Base-by-base conservation (phyloP, 2,113 vertebrate genomes). In the Oostethus manadensis region DNA sequence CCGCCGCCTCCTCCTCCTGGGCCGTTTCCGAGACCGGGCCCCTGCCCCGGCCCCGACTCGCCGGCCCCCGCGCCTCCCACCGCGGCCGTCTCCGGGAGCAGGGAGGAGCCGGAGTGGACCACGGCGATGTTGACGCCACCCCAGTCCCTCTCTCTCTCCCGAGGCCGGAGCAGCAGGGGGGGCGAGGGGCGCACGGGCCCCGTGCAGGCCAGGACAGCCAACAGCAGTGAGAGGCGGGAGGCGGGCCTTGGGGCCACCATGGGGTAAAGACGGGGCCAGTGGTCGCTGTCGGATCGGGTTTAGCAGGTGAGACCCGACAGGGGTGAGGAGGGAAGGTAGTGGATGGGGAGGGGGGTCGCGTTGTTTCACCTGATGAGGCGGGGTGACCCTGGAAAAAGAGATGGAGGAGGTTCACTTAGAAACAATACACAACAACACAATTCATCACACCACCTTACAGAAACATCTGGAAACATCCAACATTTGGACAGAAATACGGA, bases 141-240 rank as follows among this genome's bases (percentile, higher is more conserved):
- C 68, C 87, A 88, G 85, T 90, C 89, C 87, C 90, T 89, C 84
- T 91, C 90, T 89, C 90, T 86, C 76, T 91, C 91, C 71, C 89
- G 89, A 83, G 90, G 88, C 76, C 88, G 88, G 78, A 88, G 87
- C 79, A 90, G 82, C 60, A 89, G 84, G 78, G 88, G 86, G 73
- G 89, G 89, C 76, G 90, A 90, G 80, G 88, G 84, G 73, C 85
- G 84, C 15, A 82, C 88, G 23, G 87, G 90, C 79, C 87, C 91
- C 83, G 91, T 88, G 83, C 92, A 92, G 64, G 89, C 89, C 87
- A 91, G 84, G 73, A 91, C 79, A 78, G 89, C 90, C 88, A 91
- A 80, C 54, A 90, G 82, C 74, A 90, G 79, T 71, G 90, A 89
- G 81, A 91, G 84, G 53, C 35, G 53, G 38, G 53, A 55, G 76